Conservation (phyloP, 2,113 vertebrate genomes). For the Paradoxurus hermaphroditus region DNA sequence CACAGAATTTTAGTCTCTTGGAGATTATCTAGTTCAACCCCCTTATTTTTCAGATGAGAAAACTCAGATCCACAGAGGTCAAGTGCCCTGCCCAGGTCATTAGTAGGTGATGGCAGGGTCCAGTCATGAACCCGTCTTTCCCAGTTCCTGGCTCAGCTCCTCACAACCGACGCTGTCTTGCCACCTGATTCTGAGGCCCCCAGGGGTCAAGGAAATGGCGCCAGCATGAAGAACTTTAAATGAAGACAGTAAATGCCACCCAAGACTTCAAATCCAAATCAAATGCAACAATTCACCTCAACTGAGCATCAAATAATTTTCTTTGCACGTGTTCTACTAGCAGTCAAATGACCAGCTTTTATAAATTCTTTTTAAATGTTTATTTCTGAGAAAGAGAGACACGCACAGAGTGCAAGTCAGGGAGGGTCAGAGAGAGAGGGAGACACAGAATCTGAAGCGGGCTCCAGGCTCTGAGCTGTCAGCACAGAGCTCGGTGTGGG, state of each 20-base stretch:
- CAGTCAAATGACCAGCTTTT: neutral
- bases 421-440: too few species aligned
- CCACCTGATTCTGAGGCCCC: neutral
- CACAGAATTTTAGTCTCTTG: slow-evolving; percentile 47
- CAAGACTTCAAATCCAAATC: neutral
- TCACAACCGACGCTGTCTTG: neutral
- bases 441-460: too few species aligned
- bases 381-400: too few species aligned
- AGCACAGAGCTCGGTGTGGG: too few species aligned
- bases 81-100: neutral
- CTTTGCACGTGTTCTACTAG: neutral
- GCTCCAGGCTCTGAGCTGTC: too few species aligned
- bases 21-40: slow-evolving; percentile 16
- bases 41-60: slow-evolving; percentile 45
- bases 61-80: neutral
- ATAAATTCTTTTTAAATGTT: too few species aligned
- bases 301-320: neutral
- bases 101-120: neutral
- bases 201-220: neutral
- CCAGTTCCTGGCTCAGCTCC: neutral
- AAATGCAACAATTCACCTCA: neutral
- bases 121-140: neutral
- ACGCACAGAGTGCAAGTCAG: too few species aligned
- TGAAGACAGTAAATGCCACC: neutral
- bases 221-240: neutral